Evolutionary conservation across 1,140 invertebrate genomes (phyloP), one percentile per base, ranked within the genome.

Genomic region (Drosophila subpulchrella): DNA sequence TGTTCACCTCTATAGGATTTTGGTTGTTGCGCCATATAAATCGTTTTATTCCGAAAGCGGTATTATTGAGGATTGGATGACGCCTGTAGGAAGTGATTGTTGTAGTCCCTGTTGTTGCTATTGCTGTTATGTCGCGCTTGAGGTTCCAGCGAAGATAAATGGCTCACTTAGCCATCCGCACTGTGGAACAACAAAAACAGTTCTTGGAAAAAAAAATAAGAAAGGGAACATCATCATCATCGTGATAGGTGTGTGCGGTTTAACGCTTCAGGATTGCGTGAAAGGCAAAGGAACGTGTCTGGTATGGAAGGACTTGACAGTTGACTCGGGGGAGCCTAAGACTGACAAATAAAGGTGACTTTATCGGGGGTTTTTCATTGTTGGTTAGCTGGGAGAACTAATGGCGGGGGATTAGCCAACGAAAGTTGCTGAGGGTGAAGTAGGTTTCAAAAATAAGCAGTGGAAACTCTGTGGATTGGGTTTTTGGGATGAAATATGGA

Each of bases 141-240:
- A 91, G 90, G 90, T 91, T 91, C 83, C 80, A 68, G 71, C 57
- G 44, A 91, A 91, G 90, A 91, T 91, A 91, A 91, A 91, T 91
- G 85, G 90, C 90, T 91, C 90, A 91, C 90, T 91, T 91, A 88
- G 80, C 77, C 51, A 85, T 58, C 61, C 74, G 61, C 60, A 62
- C 60, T 32, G 42, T 34, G 74, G 48, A 46, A 34, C 60, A 62
- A 58, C 42, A 74, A 42, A n/a, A 73, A 34, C 58, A 68, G 44
- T 46, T 46, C 34, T 46, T 51, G 20, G 20, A 59, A 12, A 54
- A 60, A 75, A 66, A 50, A 58, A 65, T 12, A 47, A 46, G n/a
- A 62, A 32, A 32, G 60, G 46, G 57, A 67, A 59, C 39, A 76
- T 24, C 62, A 59, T 36, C 59, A 74, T 63, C 55, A 56, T 70